Percentiles rank a stretch among this genome's conserved stretches.
Conservation (phyloP, 2,797 vertebrate species). For the Sylvia borin region DNA sequence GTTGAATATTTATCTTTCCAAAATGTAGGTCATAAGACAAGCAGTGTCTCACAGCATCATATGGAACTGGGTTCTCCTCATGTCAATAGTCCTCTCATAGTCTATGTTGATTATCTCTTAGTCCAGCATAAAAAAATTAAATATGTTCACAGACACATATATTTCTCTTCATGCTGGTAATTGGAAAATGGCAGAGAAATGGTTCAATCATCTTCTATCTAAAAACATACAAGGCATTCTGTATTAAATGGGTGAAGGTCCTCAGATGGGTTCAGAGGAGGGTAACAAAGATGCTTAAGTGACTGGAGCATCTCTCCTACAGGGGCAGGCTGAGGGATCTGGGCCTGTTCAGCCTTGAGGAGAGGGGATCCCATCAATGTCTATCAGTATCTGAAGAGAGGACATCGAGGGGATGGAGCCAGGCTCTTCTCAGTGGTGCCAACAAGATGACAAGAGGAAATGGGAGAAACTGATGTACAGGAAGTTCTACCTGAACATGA, state of each 20-base stretch:
- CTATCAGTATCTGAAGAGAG: background rate
- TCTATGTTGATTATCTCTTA: background rate
- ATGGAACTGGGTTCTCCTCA: background rate
- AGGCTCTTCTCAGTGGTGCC: background rate
- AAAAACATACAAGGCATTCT: background rate
- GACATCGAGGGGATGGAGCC: background rate
- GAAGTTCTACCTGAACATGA: background rate
- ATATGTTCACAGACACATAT: background rate
- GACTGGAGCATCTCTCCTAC: background rate
- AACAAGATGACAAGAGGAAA: background rate
- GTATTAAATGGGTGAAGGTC: background rate
- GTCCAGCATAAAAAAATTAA: background rate
- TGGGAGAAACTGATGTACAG: background rate
- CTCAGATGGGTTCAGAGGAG: background rate
- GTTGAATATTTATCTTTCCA: background rate
- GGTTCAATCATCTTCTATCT: background rate
- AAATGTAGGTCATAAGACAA: background rate
- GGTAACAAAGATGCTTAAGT: background rate
- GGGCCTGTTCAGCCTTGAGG: rapidly evolving
- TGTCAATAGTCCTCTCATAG: background rate
- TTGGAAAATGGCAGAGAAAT: background rate
- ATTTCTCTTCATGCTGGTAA: background rate
- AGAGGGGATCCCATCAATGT: background rate
- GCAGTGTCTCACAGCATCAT: background rate
- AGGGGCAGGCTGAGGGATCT: background rate